Evolutionary conservation across 2,113 vertebrate species (phyloP), one percentile per base, ranked within the genome.

Genomic region (Anthoscopus minutus): DNA sequence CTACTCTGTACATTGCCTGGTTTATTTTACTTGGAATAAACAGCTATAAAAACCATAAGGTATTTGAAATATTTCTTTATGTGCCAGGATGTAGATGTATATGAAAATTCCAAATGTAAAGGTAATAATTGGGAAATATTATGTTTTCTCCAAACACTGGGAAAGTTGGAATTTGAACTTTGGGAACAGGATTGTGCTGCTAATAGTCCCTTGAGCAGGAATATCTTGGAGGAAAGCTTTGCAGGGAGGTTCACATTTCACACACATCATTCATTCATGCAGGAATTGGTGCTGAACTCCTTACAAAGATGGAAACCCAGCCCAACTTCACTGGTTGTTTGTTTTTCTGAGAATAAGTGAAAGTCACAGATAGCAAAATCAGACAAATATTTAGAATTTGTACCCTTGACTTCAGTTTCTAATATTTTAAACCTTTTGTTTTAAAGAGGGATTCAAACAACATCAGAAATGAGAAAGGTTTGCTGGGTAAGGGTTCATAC

Each of bases 241-340:
- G 27, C 33, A 54, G 35, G 10, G 7, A 30, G 57, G 22, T 17
- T 50, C 10, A 10, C 2, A 1, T 56, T 61, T 86, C 44, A 47
- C 17, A 37, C 5, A 27, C 4, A 0, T 50, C 51, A 22, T 25
- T 33, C 31, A 4, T 69, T 81, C 10, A 6, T 22, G 9, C 8
- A 79, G 27, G 67, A 83, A n/a, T 62, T 7, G 3, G 2, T 44
- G 42, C 22, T 60, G 27, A 79, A 23, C 9, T 67, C 53, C 42
- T 79, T 16, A 37, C 15, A 50, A 35, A 45, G 30, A 7, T 42
- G 38, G 15, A 76, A 81, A 67, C 13, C 15, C 48, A 92, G 50
- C 8, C 30, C 37, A 47, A 1, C n/a, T 47, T 40, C 38, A 42
- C 7, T 7, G 19, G 4, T 15, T 2, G 1, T 3, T 23, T n/a